These are phyloP conservation scores for Hippocampus comes DNA, from an alignment of 2,113 vertebrate genomes.

Conservation along the genomic window DNA sequence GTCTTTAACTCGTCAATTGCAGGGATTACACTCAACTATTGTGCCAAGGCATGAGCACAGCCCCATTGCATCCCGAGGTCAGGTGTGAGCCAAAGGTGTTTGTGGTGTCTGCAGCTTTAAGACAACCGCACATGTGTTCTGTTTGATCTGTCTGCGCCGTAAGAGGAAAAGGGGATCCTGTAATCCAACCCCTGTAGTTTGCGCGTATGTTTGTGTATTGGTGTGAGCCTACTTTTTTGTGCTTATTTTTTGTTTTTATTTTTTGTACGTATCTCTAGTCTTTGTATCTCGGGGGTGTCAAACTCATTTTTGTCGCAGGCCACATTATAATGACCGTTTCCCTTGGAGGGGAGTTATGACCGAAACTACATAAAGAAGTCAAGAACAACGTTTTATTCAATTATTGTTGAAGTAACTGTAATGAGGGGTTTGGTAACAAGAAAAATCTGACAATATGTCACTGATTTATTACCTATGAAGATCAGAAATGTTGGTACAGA, in stretches of 20 bases:
- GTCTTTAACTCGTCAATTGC: constrained; percentile 60
- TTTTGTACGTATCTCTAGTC: too few relatives aligned
- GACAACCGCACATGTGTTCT: constrained; percentile 1
- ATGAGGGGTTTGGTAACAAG: too few relatives aligned
- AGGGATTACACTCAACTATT: constrained; percentile 68
- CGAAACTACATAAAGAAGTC: too few relatives aligned
- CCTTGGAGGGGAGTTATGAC: too few relatives aligned
- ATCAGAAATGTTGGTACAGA: too few relatives aligned
- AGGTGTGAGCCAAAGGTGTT: constrained; percentile 19
- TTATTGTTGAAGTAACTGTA: too few relatives aligned
- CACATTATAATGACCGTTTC: too few relatives aligned
- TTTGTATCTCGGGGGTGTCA: too few relatives aligned
- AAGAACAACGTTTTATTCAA: too few relatives aligned
- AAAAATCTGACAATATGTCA: too few relatives aligned
- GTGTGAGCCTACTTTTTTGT: not conserved
- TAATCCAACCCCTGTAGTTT: constrained; percentile 22
- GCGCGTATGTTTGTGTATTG: constrained; percentile 1
- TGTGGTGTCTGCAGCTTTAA: constrained; percentile 19
- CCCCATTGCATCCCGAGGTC: constrained; percentile 25
- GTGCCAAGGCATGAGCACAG: constrained; percentile 41
- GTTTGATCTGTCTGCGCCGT: constrained; percentile 23
- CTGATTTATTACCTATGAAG: too few relatives aligned
- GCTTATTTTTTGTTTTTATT: not conserved
- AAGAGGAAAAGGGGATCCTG: not conserved
- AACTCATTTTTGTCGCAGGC: too few relatives aligned